Evolutionary conservation across 1,140 invertebrate species (phyloP), one percentile per base, ranked within the genome.

Genomic region (Neodiprion virginianus): DNA sequence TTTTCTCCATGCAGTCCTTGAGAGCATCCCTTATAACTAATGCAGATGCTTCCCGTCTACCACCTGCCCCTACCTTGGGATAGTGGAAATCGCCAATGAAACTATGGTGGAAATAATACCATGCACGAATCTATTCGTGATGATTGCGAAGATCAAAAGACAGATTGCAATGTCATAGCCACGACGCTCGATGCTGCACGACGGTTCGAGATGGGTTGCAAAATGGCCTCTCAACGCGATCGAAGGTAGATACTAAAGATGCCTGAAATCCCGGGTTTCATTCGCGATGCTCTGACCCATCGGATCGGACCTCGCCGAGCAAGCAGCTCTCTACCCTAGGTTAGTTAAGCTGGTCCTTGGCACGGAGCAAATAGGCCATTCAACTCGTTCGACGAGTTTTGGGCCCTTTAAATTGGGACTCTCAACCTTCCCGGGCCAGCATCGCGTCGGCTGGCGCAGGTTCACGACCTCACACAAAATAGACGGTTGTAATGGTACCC

Each of bases 381-480:
- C 76, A 82, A 81, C 79, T 80, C 78, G 79, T 80, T 77, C 71
- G 78, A 79, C 81, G 79, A 79, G 76, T 81, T 81, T 76, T 77
- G 53, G 79, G 78, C 79, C 78, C 80, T 81, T 77, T 75, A 76
- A 79, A 78, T 79, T 21, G 67, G 67, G 67, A 69, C 17, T 47
- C 67, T 23, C 7, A 69, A 69, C 67, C 67, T 23, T 23, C 67
- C 67, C 40, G 11, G 14, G 2, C 17, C 67, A 0, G 11, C 21
- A 69, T 14, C 61, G 12, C 12, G 61, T 65, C 61, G 61, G 12
- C 61, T 69, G 11, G 11, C 67, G 67, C 72, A 76, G 79, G 80
- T 79, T 77, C 77, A 80, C 78, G 77, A 79, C 76, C 53, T 61
- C 53, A 61, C 53, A 61, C 53, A 61, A 61, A 61, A 61, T 61